Base-by-base conservation (phyloP, 1,140 invertebrate genomes). In the Rhizoglyphus robini region DNA sequence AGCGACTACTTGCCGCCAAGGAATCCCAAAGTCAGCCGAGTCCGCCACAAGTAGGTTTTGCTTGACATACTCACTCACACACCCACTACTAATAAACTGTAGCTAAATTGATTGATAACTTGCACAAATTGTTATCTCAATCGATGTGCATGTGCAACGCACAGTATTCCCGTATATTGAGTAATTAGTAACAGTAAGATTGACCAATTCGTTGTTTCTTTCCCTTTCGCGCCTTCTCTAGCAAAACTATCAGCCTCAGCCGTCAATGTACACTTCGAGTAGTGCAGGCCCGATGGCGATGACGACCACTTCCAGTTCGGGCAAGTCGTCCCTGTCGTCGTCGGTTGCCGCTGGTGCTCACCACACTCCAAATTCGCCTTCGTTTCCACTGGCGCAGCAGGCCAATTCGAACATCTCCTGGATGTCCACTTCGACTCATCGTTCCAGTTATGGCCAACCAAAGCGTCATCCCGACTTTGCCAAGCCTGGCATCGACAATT, bases 401-500 rank as follows among this genome's bases (percentile, higher is more conserved):
- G n/a, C n/a, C n/a, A n/a, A n/a, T n/a, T n/a, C 23, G n/a, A 38
- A 29, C 25, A 51, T 38, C 15, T 51, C 49, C n/a, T 47, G 51
- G 58, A 70, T 60, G 54, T 30, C 65, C 8, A 54, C 23, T 57
- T 38, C 47, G 31, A 32, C 51, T 2, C 61, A 69, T 2, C 64
- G 48, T 4, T 34, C 8, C 25, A 15, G 18, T 32, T 25, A 36
- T 27, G 13, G 13, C 36, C 18, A 41, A 60, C 70, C 70, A 29
- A 72, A 73, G 64, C 38, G 71, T 11, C 72, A 73, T 71, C 70
- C 68, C 8, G 74, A 74, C 59, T 72, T 73, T 20, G 66, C 69
- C 15, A 72, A 73, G 58, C 68, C 66, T 41, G 70, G 20, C 69
- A 67, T 65, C 68, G 65, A 29, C 68, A 68, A 63, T 59, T n/a